A percentile compares a stretch with the other conserved stretches of the same genome.
These are phyloP conservation scores for Malacoctenus gilli DNA, from an alignment of 2,797 vertebrate species.

Conservation along the genomic window DNA sequence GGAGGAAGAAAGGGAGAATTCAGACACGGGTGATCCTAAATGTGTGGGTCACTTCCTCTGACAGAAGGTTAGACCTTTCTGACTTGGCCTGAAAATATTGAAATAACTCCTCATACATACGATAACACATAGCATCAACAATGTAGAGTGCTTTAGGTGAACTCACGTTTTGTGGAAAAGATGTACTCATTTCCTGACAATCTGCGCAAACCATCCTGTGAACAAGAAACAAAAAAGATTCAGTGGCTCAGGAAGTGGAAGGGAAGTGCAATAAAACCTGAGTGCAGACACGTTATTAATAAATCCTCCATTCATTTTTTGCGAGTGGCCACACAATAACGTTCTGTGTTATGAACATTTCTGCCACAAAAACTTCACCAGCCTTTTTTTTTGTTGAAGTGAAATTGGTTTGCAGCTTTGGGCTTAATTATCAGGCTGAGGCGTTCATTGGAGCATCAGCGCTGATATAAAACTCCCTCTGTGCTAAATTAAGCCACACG, in stretches of 20 bases:
- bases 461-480: conserved; percentile 12
- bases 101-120: background rate
- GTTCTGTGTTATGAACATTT: too few species aligned
- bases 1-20: conserved; percentile 21
- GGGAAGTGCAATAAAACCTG: background rate
- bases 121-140: background rate
- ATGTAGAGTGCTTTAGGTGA: conserved; percentile 10
- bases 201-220: conserved; percentile 93
- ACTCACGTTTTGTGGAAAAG: conserved; percentile 93
- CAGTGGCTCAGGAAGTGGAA: background rate
- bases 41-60: background rate
- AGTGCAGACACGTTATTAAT: conserved; percentile 1
- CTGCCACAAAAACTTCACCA: background rate
- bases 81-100: background rate
- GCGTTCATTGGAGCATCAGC: background rate
- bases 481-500: conserved; percentile 17
- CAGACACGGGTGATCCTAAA: background rate
- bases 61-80: too few species aligned
- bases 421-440: background rate
- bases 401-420: conserved; percentile 6
- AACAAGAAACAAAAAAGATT: conserved; percentile 27
- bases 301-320: conserved; percentile 8
- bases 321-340: background rate
- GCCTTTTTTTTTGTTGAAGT: background rate
- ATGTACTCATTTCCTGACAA: conserved; percentile 94